Evolutionary conservation across 2,113 vertebrate genomes (phyloP).

Genomic region (Eurypyga helias): DNA sequence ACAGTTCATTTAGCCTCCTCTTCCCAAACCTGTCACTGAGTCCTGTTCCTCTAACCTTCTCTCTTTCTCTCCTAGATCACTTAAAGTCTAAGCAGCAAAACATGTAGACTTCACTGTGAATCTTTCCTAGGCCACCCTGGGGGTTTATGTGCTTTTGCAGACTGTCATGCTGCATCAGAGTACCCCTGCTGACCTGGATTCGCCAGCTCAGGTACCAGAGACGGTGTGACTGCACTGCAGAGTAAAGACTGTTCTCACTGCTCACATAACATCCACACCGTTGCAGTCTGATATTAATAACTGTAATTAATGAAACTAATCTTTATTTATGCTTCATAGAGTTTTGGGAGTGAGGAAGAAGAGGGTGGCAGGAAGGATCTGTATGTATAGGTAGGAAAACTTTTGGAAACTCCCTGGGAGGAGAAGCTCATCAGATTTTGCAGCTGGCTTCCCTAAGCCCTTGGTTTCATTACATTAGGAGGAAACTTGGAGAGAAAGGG

Average conservation of each 20-base stretch:
- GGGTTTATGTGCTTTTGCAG: background rate
- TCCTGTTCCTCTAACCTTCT: background rate
- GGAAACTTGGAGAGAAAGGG: background rate
- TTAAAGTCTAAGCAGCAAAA: background rate
- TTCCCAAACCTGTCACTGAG: background rate
- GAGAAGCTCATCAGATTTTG: background rate
- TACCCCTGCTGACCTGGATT: accelerated
- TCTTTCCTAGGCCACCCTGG: background rate
- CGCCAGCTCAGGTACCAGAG: background rate
- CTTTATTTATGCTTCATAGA: background rate
- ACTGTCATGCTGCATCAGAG: accelerated
- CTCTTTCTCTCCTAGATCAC: background rate
- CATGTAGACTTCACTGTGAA: background rate
- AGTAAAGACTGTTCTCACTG: background rate
- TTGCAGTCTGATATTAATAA: background rate
- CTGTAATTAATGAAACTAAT: background rate
- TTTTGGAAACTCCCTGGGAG: background rate
- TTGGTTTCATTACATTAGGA: background rate
- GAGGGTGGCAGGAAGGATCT: background rate
- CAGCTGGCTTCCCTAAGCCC: background rate
- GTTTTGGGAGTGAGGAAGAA: background rate
- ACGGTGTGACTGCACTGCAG: background rate
- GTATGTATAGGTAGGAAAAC: background rate
- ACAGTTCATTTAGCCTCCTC: background rate
- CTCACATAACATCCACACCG: background rate